phyloP scores from a whole-genome alignment of 2,888 invertebrate genomes.

The Apantesis nais region DNA sequence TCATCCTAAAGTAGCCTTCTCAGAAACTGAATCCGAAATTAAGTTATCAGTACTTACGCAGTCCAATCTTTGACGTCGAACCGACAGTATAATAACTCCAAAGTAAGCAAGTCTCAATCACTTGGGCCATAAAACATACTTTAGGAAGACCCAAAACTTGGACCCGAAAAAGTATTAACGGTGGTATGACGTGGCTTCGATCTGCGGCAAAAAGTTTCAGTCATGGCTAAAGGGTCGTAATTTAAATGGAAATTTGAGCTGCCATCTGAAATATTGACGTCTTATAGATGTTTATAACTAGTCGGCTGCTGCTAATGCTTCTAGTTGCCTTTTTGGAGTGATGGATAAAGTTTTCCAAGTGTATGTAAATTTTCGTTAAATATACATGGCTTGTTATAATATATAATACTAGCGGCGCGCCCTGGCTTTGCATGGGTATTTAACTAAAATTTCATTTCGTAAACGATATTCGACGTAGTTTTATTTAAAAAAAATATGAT shows the following conservation, averaged over 20 bases:
- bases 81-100: constrained; percentile 35
- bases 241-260: constrained; percentile 55
- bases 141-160: constrained; percentile 35
- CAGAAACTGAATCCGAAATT: constrained; percentile 37
- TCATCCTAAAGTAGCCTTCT: constrained; percentile 19
- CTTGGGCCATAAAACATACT: constrained; percentile 43
- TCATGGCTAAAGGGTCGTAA: constrained; percentile 41
- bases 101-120: constrained; percentile 34
- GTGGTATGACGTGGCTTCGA: constrained; percentile 36
- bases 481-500: too few species aligned
- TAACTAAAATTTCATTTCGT: too few species aligned
- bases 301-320: constrained; percentile 11
- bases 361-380: neutral
- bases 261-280: constrained; percentile 31
- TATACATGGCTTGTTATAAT: neutral
- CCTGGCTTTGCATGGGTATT: too few species aligned
- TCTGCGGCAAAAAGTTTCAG: constrained; percentile 32
- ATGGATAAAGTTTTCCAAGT: constrained; percentile 5
- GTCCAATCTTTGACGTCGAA: constrained; percentile 30
- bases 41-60: constrained; percentile 37
- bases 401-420: too few species aligned
- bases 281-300: constrained; percentile 32
- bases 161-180: constrained; percentile 40
- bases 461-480: too few species aligned
- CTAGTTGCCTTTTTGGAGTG: constrained; percentile 14